These are phyloP conservation scores for Eurytoma adleriae DNA, from an alignment of 2,888 invertebrate genomes.

Conservation along the genomic window DNA sequence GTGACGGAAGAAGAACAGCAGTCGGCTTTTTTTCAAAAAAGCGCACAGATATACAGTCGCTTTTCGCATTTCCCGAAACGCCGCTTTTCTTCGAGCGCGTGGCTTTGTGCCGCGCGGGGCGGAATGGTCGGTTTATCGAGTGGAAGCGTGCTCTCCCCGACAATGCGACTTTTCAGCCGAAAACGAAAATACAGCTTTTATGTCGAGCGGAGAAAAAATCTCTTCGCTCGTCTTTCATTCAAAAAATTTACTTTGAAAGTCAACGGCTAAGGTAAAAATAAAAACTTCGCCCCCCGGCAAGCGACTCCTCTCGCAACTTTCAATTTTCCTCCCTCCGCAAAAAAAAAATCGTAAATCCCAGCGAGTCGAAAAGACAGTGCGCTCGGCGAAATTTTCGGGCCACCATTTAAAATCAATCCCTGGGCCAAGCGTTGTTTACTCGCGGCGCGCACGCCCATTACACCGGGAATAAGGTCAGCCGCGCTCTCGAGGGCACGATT, in stretches of 20 bases:
- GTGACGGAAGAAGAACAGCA: too few species aligned
- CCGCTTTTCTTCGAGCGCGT: background rate
- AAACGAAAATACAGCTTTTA: background rate
- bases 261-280: background rate
- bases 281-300: slow-evolving; percentile 8
- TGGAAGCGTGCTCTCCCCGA: background rate
- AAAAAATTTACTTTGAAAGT: too few species aligned
- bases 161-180: slow-evolving; percentile 3
- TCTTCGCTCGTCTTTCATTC: too few species aligned
- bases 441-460: background rate
- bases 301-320: slow-evolving; percentile 32
- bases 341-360: too few species aligned
- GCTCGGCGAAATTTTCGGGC: background rate
- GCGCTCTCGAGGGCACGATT: slow-evolving; percentile 8
- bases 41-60: background rate
- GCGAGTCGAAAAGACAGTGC: background rate
- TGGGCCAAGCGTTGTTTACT: slow-evolving; percentile 8
- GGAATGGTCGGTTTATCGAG: too few species aligned
- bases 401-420: background rate
- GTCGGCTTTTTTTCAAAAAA: slow-evolving; percentile 33
- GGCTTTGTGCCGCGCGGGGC: too few species aligned
- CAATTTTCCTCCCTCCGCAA: background rate
- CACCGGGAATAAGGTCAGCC: slow-evolving; percentile 31
- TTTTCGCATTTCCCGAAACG: slow-evolving; percentile 33
- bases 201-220: background rate